A percentile compares a stretch with the other conserved stretches of the same genome.
Conservation (phyloP, 2,113 vertebrate species). For the Lagopus leucura region DNA sequence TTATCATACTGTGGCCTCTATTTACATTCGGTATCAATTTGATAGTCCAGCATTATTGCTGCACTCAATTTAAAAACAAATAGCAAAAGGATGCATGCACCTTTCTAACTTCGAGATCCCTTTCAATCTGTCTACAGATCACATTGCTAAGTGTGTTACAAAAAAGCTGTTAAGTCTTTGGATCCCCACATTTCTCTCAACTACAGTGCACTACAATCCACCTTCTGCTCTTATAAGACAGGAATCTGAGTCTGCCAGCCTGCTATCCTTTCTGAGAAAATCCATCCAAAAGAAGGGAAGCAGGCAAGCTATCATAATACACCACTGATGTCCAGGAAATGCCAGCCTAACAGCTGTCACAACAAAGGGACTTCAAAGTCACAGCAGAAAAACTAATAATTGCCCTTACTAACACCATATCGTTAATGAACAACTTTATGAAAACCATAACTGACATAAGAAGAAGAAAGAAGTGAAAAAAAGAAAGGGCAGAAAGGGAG, state of each 20-base stretch:
- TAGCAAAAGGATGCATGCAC: neutral
- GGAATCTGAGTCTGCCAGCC: constrained; percentile 46
- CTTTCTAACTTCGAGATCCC: neutral
- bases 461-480: neutral
- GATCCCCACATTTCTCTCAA: neutral
- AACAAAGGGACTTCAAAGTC: constrained; percentile 77
- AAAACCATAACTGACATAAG: constrained; percentile 52
- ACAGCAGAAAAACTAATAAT: constrained; percentile 60
- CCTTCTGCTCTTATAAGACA: constrained; percentile 43
- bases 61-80: neutral
- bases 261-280: constrained; percentile 58
- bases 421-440: constrained; percentile 66
- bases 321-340: constrained; percentile 75
- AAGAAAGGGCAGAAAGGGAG: neutral
- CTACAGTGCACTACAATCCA: neutral
- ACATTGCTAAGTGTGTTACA: neutral
- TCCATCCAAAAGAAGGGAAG: constrained; percentile 71
- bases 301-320: constrained; percentile 67
- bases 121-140: constrained; percentile 11
- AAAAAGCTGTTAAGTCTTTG: constrained; percentile 46
- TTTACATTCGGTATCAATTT: neutral
- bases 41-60: constrained; percentile 18
- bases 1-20: constrained; percentile 11
- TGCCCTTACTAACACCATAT: constrained; percentile 48
- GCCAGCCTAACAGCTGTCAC: constrained; percentile 79